phyloP scores from a whole-genome alignment of 2,888 invertebrate genomes.

The Fissipunctia ypsillon region DNA sequence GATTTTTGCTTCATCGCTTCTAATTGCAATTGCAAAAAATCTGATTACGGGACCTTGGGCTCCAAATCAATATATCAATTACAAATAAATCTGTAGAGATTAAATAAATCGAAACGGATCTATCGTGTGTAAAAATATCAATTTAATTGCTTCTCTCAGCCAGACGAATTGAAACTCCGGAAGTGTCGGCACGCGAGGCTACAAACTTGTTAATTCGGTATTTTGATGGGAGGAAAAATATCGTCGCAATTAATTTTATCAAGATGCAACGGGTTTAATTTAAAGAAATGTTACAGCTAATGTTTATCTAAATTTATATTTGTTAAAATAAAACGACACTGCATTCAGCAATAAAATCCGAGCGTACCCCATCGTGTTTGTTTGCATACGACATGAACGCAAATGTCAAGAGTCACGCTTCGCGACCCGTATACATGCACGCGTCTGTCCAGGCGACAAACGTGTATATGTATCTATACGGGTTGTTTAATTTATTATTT shows the following conservation, averaged over 20 bases:
- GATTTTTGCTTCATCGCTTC: constrained; percentile 25
- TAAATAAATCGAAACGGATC: constrained; percentile 48
- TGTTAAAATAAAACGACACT: constrained; percentile 33
- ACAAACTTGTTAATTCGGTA: constrained; percentile 62
- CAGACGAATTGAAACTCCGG: constrained; percentile 55
- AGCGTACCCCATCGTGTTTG: constrained; percentile 39
- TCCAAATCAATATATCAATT: constrained; percentile 29
- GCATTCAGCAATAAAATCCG: constrained; percentile 60
- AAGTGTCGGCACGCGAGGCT: constrained; percentile 64
- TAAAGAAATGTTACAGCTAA: constrained; percentile 38
- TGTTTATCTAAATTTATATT: constrained; percentile 32
- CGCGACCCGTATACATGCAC: constrained; percentile 51
- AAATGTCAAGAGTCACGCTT: constrained; percentile 60
- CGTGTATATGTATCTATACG: too few relatives aligned
- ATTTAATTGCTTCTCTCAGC: constrained; percentile 53
- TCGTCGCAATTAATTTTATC: constrained; percentile 52
- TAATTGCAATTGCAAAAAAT: constrained; percentile 34
- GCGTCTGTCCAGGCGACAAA: too few relatives aligned
- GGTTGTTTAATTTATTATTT: constrained; percentile 65
- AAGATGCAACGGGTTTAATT: constrained; percentile 48
- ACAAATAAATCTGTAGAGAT: constrained; percentile 20
- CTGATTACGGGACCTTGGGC: not conserved
- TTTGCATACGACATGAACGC: constrained; percentile 51
- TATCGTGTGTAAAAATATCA: constrained; percentile 44
- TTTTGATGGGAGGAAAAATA: constrained; percentile 58